phyloP scores from a whole-genome alignment of 2,113 vertebrate genomes.

The Phrynosoma platyrhinos region DNA sequence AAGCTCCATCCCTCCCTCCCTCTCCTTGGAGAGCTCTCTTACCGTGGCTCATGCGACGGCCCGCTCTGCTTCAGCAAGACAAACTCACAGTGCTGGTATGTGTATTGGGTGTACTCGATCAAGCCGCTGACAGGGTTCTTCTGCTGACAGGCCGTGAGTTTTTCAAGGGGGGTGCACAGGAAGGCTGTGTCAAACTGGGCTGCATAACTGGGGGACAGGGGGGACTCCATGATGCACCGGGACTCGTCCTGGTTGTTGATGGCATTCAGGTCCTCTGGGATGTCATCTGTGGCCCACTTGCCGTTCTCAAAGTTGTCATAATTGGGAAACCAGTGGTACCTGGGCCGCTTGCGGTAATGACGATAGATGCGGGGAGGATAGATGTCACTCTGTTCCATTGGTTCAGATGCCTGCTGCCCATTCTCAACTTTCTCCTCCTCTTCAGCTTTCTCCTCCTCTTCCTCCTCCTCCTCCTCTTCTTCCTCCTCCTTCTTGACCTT shows the following conservation, averaged over 20 bases:
- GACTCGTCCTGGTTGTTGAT: slow-evolving; percentile 72
- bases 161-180: slow-evolving; percentile 77
- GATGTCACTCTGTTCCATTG: rapidly evolving
- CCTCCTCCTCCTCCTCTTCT: not conserved
- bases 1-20: not conserved
- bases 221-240: slow-evolving; percentile 73
- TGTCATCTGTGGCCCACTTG: slow-evolving; percentile 91
- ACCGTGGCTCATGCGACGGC: slow-evolving; percentile 95
- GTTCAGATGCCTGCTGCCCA: slow-evolving; percentile 20
- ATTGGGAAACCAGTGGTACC: slow-evolving; percentile 28
- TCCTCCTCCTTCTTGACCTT: rapidly evolving
- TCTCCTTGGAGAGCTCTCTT: slow-evolving; percentile 39
- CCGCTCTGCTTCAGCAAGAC: slow-evolving; percentile 90
- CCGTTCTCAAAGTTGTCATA: slow-evolving; percentile 74
- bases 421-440: slow-evolving; percentile 44
- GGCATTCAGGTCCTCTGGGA: slow-evolving; percentile 88
- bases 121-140: slow-evolving; percentile 97
- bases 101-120: slow-evolving; percentile 94
- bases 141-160: slow-evolving; percentile 88
- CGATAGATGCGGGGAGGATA: rapidly evolving
- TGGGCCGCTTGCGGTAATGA: not conserved
- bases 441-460: slow-evolving; percentile 2
- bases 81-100: slow-evolving; percentile 90
- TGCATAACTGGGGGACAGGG: slow-evolving; percentile 54
- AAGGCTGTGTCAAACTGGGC: slow-evolving; percentile 53